phyloP scores from a whole-genome alignment of 2,113 vertebrate genomes.

The Phrynosoma platyrhinos region DNA sequence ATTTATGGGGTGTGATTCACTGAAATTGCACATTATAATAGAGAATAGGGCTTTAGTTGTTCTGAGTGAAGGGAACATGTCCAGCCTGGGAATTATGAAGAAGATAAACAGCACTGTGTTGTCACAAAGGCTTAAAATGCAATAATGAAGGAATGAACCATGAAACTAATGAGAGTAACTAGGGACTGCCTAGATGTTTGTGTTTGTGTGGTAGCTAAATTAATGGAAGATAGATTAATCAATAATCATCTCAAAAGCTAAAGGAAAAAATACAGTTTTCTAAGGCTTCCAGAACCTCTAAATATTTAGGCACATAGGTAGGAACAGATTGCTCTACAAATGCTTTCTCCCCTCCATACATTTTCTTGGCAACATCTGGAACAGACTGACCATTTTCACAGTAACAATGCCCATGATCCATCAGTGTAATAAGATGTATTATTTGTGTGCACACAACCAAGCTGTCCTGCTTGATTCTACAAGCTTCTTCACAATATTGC shows the following conservation, averaged over 20 bases:
- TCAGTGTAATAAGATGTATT: background rate
- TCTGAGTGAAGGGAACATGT: constrained; percentile 44
- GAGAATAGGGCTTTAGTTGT: constrained; percentile 72
- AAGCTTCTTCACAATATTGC: background rate
- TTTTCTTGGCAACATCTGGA: background rate
- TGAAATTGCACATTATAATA: constrained; percentile 58
- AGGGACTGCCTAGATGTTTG: background rate
- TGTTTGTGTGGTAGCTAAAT: background rate
- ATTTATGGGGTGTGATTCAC: constrained; percentile 58
- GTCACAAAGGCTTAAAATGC: background rate
- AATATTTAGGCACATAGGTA: background rate
- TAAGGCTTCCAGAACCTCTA: background rate
- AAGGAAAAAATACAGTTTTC: background rate
- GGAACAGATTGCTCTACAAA: background rate
- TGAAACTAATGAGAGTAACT: background rate
- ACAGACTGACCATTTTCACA: background rate
- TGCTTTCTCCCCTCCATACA: background rate
- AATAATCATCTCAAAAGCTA: background rate
- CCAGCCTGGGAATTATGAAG: constrained; percentile 14
- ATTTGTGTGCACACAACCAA: too few species aligned
- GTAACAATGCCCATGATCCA: background rate
- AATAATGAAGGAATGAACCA: background rate
- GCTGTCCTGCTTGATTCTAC: background rate
- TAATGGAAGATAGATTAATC: background rate
- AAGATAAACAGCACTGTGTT: constrained; percentile 19